Evolutionary conservation across 2,888 invertebrate genomes (phyloP), one percentile per base, ranked within the genome.

Genomic region (Sinotaia quadrata): DNA sequence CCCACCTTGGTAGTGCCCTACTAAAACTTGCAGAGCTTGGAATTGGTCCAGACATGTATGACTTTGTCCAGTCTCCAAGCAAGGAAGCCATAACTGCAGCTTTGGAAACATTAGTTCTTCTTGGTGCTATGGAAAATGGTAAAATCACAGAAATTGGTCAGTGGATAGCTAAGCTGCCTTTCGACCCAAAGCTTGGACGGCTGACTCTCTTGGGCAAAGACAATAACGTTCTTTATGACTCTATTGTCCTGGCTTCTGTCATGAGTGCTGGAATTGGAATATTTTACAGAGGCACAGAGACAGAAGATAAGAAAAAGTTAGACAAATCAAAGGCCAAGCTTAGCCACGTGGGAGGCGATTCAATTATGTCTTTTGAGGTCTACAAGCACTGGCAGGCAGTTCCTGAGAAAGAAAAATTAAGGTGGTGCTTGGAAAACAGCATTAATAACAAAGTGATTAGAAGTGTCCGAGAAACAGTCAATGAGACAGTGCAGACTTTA

Each of bases 351-450:
- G 78, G 79, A 56, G 85, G 85, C n/a, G 86, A 86, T 71, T 68
- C 80, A 36, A 51, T 83, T 24, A 83, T 85, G 12, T 29, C 67
- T n/a, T 21, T 59, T 4, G 49, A 47, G 21, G 67, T 84, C 1
- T 85, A 78, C 72, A 76, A 80, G 61, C 74, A 75, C 29, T 86
- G 86, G 85, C 59, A 73, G 33, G 49, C 68, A 15, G 62, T 81
- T 27, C 75, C 76, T 8, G 80, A 81, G 67, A 77, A 73, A 36
- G 58, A 71, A 15, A 84, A 81, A 66, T 76, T 77, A 4, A 74
- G 74, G 33, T 87, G 86, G 85, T 86, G 87, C 71, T 69, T 74
- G 34, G 66, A 78, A n/a, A 86, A 88, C 70, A 80, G 79, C 65
- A 80, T 88, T 37, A 87, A 88, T 74, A 84, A 79, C 15, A 87